Evolutionary conservation across 2,113 vertebrate genomes (phyloP), one percentile per base, ranked within the genome.

Genomic region (Propithecus coquereli): DNA sequence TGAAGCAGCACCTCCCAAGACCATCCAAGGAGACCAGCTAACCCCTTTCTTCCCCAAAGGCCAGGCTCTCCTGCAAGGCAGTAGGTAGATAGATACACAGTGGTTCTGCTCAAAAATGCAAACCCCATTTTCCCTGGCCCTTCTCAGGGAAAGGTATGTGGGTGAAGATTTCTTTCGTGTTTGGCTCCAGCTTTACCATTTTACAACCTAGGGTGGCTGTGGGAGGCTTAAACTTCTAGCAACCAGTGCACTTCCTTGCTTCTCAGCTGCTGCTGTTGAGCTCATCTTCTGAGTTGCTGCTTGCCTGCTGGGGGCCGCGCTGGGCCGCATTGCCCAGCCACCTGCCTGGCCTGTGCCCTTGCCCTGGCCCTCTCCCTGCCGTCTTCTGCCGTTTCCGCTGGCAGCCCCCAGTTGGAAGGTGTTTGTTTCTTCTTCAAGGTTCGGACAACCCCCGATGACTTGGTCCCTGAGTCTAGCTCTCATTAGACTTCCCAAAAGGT

Each of bases 281-380:
- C 57, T 70, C 16, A 6, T 43, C n/a, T 57, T 81, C 25, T 94
- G 14, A 16, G 65, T 50, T n/a, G 76, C 59, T 86, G 43, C 16
- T 22, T 57, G 1, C 1, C 30, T 27, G 4, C 25, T 8, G n/a
- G 77, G 57, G 17, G 2, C 27, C 2, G 17, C 8, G 0, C 73
- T 45, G 70, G 40, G 34, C 37, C 71, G 27, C 13, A 1, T 37
- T n/a, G 23, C 47, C 50, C 63, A 43, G 43, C 34, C 37, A 1
- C 50, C 5, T 4, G 74, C 34, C 37, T 6, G 10, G n/a, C 14
- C 80, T 79, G 70, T 0, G 1, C 65, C 50, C 50, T 27, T 4
- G 11, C n/a, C 13, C 45, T 37, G 30, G 37, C 3, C 14, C 17
- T 50, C 17, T 52, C 32, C 27, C 17, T 16, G 14, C 71, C 8